Conservation (phyloP, 2,888 invertebrate genomes). For the Aspidapion aeneum region DNA sequence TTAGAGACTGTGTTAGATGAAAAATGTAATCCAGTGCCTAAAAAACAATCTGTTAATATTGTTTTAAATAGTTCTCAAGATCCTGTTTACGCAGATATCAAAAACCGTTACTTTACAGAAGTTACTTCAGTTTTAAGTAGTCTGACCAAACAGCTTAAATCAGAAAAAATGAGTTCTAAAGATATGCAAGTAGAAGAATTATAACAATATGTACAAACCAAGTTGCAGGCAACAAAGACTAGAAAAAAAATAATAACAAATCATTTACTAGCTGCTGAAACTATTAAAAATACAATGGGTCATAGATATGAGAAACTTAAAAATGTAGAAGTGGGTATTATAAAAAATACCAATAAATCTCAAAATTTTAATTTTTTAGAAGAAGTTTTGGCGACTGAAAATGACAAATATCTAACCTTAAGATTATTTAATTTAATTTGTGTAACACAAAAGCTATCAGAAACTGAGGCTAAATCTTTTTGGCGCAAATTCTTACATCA, state of each 20-base stretch:
- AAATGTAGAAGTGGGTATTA: conserved; percentile 68
- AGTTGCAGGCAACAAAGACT: conserved; percentile 76
- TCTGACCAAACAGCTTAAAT: conserved; percentile 80
- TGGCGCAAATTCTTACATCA: conserved; percentile 80
- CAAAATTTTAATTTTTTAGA: conserved; percentile 72
- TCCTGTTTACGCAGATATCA: conserved; percentile 78
- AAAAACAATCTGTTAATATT: conserved; percentile 48
- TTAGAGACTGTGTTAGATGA: conserved; percentile 29
- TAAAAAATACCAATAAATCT: conserved; percentile 70
- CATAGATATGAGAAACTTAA: conserved; percentile 71
- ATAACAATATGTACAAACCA: conserved; percentile 87
- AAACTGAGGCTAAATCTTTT: conserved; percentile 68
- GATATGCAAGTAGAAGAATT: conserved; percentile 83
- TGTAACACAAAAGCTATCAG: conserved; percentile 71
- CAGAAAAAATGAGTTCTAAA: conserved; percentile 68
- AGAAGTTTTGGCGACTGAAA: conserved; percentile 71
- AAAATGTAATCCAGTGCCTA: conserved; percentile 41
- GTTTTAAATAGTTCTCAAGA: conserved; percentile 66
- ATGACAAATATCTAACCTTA: conserved; percentile 62
- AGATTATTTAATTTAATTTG: conserved; percentile 80
- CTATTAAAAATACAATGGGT: conserved; percentile 76
- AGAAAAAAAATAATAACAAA: conserved; percentile 81
- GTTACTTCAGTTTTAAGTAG: conserved; percentile 81
- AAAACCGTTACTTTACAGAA: conserved; percentile 89
- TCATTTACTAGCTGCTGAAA: conserved; percentile 90